Conservation (phyloP, 2,113 vertebrate species). For the Brienomyrus longianalis region DNA sequence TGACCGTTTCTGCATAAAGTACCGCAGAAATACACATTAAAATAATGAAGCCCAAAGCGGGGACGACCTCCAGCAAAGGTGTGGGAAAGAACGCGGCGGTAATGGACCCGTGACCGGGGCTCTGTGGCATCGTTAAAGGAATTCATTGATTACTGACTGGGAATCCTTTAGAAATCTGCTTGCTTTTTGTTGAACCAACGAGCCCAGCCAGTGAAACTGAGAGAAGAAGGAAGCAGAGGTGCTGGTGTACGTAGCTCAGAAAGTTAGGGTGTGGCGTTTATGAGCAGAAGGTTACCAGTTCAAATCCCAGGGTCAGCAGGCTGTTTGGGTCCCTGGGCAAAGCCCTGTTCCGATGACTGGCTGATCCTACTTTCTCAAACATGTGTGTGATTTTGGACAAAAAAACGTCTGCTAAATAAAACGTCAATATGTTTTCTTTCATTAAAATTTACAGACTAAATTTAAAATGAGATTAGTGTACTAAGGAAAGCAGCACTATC, state of each 20-base stretch:
- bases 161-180: background rate
- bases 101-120: background rate
- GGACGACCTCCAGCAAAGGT: background rate
- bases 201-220: background rate
- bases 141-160: background rate
- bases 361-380: too few relatives aligned
- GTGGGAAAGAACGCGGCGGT: too few relatives aligned
- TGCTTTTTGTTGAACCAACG: background rate
- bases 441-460: background rate
- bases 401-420: background rate
- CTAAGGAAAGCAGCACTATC: background rate
- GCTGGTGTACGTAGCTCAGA: background rate
- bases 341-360: background rate
- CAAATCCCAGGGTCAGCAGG: background rate
- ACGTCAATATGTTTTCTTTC: background rate
- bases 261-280: background rate
- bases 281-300: background rate
- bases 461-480: background rate
- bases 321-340: background rate
- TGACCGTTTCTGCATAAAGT: background rate
- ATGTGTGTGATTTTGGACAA: background rate
- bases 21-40: background rate
- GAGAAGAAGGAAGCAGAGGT: rapidly evolving
- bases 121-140: background rate
- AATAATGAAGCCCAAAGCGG: background rate